Evolutionary conservation across 1,140 invertebrate species (phyloP), one percentile per base, ranked within the genome.

Genomic region (Phthorimaea operculella): DNA sequence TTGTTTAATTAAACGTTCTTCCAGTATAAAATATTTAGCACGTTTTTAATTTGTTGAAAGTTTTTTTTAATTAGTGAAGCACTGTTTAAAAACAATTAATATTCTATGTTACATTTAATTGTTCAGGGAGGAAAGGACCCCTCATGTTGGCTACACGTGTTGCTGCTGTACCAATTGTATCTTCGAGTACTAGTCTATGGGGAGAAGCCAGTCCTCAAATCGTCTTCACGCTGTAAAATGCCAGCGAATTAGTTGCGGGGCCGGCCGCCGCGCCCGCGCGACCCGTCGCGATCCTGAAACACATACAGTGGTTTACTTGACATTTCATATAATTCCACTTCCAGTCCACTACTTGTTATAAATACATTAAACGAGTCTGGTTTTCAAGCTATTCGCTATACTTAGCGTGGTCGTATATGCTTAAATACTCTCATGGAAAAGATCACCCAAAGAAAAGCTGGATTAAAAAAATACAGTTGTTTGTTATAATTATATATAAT

Each of bases 11-110:
- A 79, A 80, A 74, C 72, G 76, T 84, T 81, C 76, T 69, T 79
- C 67, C 78, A 80, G 81, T 83, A 80, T 70, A 76, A 79, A 81
- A 83, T 75, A 82, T 74, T 80, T 84, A 82, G 76, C 79, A 84
- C 79, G 80, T 80, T 79, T 28, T 79, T 74, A 81, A 83, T 84
- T 83, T 84, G 75, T 83, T 83, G 78, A 83, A 79, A 75, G 79
- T 84, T 81, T 82, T 75, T 68, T 54, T 52, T 78, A 4, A 28
- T 28, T 78, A 73, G 67, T 70, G 68, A 79, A 80, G 77, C 80
- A 85, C 82, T 82, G 79, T 85, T 83, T 78, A 80, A 83, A n/a
- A 81, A 81, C 73, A 78, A 79, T 76, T 68, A 70, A 74, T 79
- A 80, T 65, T 74, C 71, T 79, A 76, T 79, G 72, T 73, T 74